Conservation (phyloP, 2,797 vertebrate genomes). For the Takifugu rubripes region DNA sequence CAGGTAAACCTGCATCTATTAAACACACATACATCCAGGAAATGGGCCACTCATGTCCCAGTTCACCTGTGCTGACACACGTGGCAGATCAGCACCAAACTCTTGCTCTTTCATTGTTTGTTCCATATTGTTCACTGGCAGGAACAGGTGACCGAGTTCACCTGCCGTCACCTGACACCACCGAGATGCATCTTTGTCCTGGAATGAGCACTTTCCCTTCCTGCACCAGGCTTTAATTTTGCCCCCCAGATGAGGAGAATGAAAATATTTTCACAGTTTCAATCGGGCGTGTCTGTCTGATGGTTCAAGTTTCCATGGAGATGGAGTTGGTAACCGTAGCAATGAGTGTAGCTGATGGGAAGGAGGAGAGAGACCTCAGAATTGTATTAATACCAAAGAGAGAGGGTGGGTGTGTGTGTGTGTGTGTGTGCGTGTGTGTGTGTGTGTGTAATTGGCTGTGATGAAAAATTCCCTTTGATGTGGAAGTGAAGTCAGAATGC, state of each 20-base stretch:
- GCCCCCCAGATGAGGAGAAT: neutral
- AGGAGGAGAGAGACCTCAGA: constrained; percentile 17
- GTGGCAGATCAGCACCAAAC: no score
- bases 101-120: no score
- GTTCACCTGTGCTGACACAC: no score
- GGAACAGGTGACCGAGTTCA: no score
- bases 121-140: no score
- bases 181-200: no score
- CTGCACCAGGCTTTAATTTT: no score
- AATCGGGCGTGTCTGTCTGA: constrained; percentile 25
- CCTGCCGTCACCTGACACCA: no score
- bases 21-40: no score
- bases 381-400: constrained; percentile 10
- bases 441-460: constrained; percentile 47
- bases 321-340: constrained; percentile 35
- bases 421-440: constrained; percentile 26
- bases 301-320: constrained; percentile 37
- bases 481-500: constrained; percentile 31
- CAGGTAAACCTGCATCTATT: no score
- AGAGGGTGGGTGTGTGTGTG: constrained; percentile 2
- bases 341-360: constrained; percentile 36
- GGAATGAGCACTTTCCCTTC: no score
- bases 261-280: constrained; percentile 9
- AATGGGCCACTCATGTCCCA: no score
- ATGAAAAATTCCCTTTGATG: constrained; percentile 57